Evolutionary conservation across 2,888 invertebrate genomes (phyloP), one percentile per base, ranked within the genome.

Genomic region (Diplolepis rosae): DNA sequence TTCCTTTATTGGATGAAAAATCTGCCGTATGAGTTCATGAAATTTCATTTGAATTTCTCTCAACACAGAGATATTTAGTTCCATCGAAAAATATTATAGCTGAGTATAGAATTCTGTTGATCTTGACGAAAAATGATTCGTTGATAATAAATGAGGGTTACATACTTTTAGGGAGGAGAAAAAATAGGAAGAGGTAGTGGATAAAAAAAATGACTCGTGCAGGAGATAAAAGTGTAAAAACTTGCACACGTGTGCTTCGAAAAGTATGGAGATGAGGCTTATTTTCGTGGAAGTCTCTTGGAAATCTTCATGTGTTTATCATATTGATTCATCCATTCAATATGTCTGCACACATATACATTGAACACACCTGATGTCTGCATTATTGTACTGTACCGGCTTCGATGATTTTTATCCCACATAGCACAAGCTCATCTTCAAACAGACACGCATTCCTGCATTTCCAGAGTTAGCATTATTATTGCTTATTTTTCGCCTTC

Each of bases 241-340:
- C 13, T 22, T 35, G 35, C 22, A 56, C 56, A 56, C 35, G 56
- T 56, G 56, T 32, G 54, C 18, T n/a, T 6, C 4, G 35, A 11
- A 22, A 56, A 13, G 56, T 32, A 56, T 56, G 56, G 35, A 56
- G 35, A 56, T 56, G 35, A 56, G 35, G n/a, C 35, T 35, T 56
- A 22, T 35, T 32, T 52, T 52, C 56, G 35, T 56, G 22, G 56
- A 56, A 56, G 56, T 35, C 56, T 56, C 56, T 56, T 56, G 24
- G 56, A 56, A 56, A 22, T 39, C 56, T 35, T 22, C 6, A 18
- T 35, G 24, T 56, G 35, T 56, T 56, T 56, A 56, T 56, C 56
- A 56, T 56, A 22, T 11, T 18, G 35, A 39, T 56, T 56, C 35
- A 56, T 56, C 56, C 56, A 56, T 56, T 56, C 18, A 24, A 39